phyloP scores from a whole-genome alignment of 2,888 invertebrate genomes.

The Pyrochroa serraticornis region DNA sequence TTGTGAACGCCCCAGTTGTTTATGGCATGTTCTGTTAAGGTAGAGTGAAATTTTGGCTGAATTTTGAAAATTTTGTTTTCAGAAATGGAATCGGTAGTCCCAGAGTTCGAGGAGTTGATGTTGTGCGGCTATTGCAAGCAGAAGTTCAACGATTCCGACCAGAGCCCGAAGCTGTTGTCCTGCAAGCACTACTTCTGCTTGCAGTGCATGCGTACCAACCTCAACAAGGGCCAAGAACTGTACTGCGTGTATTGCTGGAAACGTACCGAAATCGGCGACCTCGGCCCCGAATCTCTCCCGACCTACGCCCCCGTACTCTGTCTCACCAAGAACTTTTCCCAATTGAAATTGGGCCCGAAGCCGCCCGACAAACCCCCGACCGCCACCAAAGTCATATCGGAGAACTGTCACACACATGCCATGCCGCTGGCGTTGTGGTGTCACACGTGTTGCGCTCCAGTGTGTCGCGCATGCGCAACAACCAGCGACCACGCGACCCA shows the following conservation, averaged over 20 bases:
- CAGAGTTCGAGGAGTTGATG: slow-evolving; percentile 76
- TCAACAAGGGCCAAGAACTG: slow-evolving; percentile 71
- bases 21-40: too few relatives aligned
- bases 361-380: slow-evolving; percentile 43
- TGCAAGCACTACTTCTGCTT: slow-evolving; percentile 81
- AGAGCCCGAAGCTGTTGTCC: slow-evolving; percentile 73
- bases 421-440: slow-evolving; percentile 78
- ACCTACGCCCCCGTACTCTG: slow-evolving; percentile 72
- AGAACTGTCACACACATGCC: slow-evolving; percentile 74
- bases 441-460: slow-evolving; percentile 66
- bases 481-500: slow-evolving; percentile 70
- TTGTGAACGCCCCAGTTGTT: too few relatives aligned
- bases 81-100: slow-evolving; percentile 69
- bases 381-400: slow-evolving; percentile 55
- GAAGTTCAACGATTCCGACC: slow-evolving; percentile 75
- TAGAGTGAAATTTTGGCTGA: too few relatives aligned
- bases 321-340: slow-evolving; percentile 68
- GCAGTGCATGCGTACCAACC: slow-evolving; percentile 72
- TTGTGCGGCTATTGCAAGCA: slow-evolving; percentile 77
- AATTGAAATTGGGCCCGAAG: slow-evolving; percentile 60
- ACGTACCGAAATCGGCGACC: slow-evolving; percentile 71
- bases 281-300: slow-evolving; percentile 70
- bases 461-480: slow-evolving; percentile 72
- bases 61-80: slow-evolving; percentile 16
- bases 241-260: slow-evolving; percentile 79